phyloP scores from a whole-genome alignment of 37 sponge, comb jelly and placozoan genomes.

The Ianthella basta region DNA sequence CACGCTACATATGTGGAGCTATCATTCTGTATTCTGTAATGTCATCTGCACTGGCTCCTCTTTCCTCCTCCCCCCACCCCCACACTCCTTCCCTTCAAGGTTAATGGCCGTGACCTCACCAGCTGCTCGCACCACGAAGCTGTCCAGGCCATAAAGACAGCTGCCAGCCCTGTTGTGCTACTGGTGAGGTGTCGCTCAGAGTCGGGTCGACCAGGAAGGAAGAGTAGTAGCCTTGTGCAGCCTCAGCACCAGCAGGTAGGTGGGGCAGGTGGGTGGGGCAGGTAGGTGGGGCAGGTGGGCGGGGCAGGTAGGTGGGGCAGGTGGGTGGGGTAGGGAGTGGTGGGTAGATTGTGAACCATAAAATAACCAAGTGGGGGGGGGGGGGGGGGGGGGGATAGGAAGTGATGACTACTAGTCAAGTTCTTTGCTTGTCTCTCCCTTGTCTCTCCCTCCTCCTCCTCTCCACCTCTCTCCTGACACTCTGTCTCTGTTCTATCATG shows the following conservation, averaged over 20 bases:
- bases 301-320: too few relatives aligned
- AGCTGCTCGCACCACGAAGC: conserved; percentile 47
- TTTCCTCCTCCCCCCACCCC: too few relatives aligned
- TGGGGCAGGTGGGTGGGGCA: too few relatives aligned
- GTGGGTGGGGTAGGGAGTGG: background rate
- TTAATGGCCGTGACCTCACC: conserved; percentile 41
- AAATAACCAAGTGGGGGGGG: background rate
- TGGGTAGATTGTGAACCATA: background rate
- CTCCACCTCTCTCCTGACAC: too few relatives aligned
- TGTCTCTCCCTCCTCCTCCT: background rate
- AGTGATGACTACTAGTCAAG: background rate
- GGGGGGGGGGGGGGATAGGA: background rate
- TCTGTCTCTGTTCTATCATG: too few relatives aligned
- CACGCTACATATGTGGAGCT: too few relatives aligned
- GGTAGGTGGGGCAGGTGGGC: too few relatives aligned
- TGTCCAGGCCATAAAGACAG: conserved; percentile 40
- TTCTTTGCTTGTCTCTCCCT: background rate
- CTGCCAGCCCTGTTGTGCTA: conserved; percentile 48
- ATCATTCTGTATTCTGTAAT: too few relatives aligned
- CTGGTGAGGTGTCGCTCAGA: conserved; percentile 38
- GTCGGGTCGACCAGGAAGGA: background rate
- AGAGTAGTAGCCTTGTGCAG: background rate
- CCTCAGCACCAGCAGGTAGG: conserved; percentile 8
- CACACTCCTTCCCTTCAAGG: conserved; percentile 10
- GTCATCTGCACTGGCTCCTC: too few relatives aligned